These are phyloP conservation scores for Ommatoiulus sabulosus DNA, from an alignment of 2,888 invertebrate genomes.

Conservation along the genomic window DNA sequence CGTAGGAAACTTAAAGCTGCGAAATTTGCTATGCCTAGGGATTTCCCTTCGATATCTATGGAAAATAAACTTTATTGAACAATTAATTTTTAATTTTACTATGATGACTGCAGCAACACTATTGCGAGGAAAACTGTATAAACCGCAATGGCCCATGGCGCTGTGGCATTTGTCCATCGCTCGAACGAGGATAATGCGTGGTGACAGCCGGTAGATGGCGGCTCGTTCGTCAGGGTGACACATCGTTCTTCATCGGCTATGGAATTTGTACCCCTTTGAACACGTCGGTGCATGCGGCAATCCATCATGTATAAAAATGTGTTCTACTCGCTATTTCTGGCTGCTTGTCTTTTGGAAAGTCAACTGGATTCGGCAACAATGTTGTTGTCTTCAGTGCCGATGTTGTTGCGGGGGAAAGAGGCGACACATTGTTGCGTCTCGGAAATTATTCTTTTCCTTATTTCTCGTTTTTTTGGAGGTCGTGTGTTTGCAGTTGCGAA, in stretches of 20 bases:
- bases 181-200: neutral
- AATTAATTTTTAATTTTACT: too few species aligned
- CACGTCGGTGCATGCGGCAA: neutral
- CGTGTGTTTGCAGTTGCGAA: slow-evolving; percentile 13
- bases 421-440: slow-evolving; percentile 10
- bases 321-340: slow-evolving; percentile 2
- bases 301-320: neutral
- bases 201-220: slow-evolving; percentile 41
- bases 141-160: neutral
- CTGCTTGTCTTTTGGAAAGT: slow-evolving; percentile 9
- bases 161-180: neutral
- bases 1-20: too few species aligned
- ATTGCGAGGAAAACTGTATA: too few species aligned
- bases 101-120: too few species aligned
- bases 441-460: slow-evolving; percentile 1
- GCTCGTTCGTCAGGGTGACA: neutral
- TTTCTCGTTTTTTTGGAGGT: slow-evolving; percentile 35
- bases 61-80: too few species aligned
- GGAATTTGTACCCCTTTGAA: slow-evolving; percentile 25
- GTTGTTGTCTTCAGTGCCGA: neutral
- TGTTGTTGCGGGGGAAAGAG: neutral
- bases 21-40: too few species aligned
- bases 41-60: too few species aligned
- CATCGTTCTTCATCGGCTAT: neutral
- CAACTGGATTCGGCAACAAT: neutral